Percentiles rank a stretch among this genome's conserved stretches.
Evolutionary conservation across 2,113 vertebrate genomes (phyloP).

Genomic region (Chlamydotis undulata): DNA sequence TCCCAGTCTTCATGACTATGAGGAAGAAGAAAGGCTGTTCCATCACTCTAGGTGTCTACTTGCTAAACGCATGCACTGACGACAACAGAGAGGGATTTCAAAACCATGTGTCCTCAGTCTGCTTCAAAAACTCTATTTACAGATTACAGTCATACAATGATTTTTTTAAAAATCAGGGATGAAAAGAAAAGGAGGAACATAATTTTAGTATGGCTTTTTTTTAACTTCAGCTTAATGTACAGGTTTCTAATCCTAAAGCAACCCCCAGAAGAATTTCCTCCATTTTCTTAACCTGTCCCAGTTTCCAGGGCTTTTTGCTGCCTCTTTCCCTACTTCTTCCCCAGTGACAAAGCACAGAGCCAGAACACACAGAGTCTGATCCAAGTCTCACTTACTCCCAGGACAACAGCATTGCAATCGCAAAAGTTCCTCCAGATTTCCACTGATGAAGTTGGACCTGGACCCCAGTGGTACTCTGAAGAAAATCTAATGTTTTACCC

Average conservation of each 20-base stretch:
- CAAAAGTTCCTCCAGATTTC: background rate
- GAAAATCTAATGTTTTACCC: background rate
- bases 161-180: background rate
- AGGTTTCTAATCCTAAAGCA: background rate
- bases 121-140: background rate
- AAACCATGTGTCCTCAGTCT: background rate
- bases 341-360: background rate
- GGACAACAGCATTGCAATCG: background rate
- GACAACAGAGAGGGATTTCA: background rate
- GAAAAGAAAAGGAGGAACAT: background rate
- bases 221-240: background rate
- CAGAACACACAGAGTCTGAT: background rate
- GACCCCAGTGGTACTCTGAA: background rate
- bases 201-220: background rate
- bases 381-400: background rate
- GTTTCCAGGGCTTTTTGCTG: background rate
- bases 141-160: background rate
- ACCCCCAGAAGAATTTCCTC: background rate
- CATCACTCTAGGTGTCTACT: background rate
- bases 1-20: background rate
- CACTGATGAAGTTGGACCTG: background rate
- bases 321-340: background rate
- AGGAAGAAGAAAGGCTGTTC: background rate
- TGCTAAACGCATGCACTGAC: background rate
- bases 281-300: background rate